Evolutionary conservation across 2,888 invertebrate genomes (phyloP), one percentile per base, ranked within the genome.

Genomic region (Biston stratarius): DNA sequence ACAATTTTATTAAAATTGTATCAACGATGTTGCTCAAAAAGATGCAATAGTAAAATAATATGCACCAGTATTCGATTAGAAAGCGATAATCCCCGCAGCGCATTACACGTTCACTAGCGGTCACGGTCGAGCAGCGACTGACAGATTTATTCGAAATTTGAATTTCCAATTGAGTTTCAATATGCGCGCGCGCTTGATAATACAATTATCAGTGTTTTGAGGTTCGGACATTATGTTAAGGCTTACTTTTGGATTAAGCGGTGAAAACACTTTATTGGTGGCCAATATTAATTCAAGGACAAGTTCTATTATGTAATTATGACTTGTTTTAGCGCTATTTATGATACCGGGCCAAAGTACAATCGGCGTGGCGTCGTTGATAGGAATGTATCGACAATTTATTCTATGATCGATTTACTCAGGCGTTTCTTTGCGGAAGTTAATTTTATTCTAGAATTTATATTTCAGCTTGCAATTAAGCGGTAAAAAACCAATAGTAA

Each of bases 1-100:
- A 47, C 0, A 87, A 48, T 12, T 73, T 75, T 0, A 78, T 70
- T 1, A 92, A 42, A n/a, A 87, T 73, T 1, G 81, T 79, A 74
- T 91, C 89, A 0, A 91, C 75, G 0, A 92, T 87, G 80, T 83
- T 89, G 69, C 86, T 87, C 14, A 91, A 69, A 74, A 92, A 90
- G 61, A 91, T 83, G 70, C 88, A 90, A 49, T 92, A 92, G 66
- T 89, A 92, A 59, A 91, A 83, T 14, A 92, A 64, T 1, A 91
- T 82, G 59, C 83, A 88, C 73, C 85, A 88, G 44, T 85, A 80
- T 65, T 90, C 89, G 61, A 92, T 88, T n/a, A 91, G 48, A 6
- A 86, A 69, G 40, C 87, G 83, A 6, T 86, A 74, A 68, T 92
- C 80, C n/a, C 74, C 79, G 51, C 77, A 72, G 44, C 77, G 75